Conservation (phyloP, 2,113 vertebrate species). For the Eupsittula cactorum region DNA sequence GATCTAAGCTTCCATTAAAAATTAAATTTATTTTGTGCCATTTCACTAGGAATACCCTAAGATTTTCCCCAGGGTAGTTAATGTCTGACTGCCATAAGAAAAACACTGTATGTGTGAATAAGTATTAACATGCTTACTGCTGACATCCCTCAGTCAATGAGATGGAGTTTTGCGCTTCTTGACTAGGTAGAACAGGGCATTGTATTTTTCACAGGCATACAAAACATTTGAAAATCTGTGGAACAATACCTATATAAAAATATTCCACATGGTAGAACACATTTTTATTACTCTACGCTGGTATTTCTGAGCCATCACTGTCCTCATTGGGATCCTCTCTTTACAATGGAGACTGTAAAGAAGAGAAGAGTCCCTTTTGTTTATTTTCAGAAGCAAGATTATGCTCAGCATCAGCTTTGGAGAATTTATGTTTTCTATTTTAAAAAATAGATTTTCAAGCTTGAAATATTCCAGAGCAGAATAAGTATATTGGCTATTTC, state of each 20-base stretch:
- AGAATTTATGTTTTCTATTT: not conserved
- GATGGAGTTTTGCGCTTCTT: not conserved
- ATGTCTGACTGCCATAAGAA: constrained; percentile 10
- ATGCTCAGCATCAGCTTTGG: not conserved
- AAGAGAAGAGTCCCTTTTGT: not conserved
- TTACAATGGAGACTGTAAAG: not conserved
- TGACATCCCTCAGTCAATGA: not conserved
- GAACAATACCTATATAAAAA: not conserved
- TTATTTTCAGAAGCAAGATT: not conserved
- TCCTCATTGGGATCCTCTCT: not conserved
- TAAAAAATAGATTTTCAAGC: not conserved
- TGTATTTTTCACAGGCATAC: not conserved
- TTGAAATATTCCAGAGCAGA: not conserved
- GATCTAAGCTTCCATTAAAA: constrained; percentile 30
- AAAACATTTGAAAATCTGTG: not conserved
- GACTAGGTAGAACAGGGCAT: not conserved
- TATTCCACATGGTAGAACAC: not conserved
- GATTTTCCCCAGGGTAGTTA: constrained; percentile 31
- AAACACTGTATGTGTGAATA: not conserved
- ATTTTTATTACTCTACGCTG: not conserved
- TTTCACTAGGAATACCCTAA: constrained; percentile 23
- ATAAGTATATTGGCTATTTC: not conserved
- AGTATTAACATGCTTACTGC: not conserved
- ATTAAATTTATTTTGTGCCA: constrained; percentile 2
- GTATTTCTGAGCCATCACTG: not conserved